A percentile compares a stretch with the other conserved stretches of the same genome.
Evolutionary conservation across 2,797 vertebrate species (phyloP).

Genomic region (Denticeps clupeoides): DNA sequence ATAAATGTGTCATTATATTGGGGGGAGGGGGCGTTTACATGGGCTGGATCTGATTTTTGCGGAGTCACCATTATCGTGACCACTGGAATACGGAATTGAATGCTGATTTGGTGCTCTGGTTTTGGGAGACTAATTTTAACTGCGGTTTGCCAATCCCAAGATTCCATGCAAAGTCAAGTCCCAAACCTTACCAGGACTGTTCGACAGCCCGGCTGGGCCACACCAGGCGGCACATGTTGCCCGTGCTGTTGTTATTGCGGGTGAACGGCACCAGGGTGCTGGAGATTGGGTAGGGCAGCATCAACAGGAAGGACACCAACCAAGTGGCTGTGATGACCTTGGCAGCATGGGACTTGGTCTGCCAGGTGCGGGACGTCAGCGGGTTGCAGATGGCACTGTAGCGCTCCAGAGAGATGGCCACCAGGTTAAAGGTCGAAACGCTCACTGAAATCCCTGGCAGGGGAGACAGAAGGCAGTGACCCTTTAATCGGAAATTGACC

Average conservation of each 20-base stretch:
- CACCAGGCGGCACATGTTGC: slow-evolving; percentile 84
- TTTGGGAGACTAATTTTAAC: too few relatives aligned
- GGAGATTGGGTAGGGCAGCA: slow-evolving; percentile 89
- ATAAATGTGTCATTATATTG: too few relatives aligned
- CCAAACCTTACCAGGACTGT: slow-evolving; percentile 89
- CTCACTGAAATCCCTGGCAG: slow-evolving; percentile 82
- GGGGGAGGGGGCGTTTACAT: too few relatives aligned
- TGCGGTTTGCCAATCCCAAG: too few relatives aligned
- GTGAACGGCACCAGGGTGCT: slow-evolving; percentile 81
- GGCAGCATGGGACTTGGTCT: slow-evolving; percentile 89
- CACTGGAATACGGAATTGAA: too few relatives aligned
- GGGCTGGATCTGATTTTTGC: too few relatives aligned
- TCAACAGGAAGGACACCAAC: slow-evolving; percentile 79
- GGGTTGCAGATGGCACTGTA: slow-evolving; percentile 97
- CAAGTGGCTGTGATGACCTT: slow-evolving; percentile 89
- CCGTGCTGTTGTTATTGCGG: slow-evolving; percentile 78
- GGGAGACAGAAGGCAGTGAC: slow-evolving; percentile 2
- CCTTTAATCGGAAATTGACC: slow-evolving; percentile 8
- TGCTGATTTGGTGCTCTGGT: too few relatives aligned
- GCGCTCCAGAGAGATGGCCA: slow-evolving; percentile 93
- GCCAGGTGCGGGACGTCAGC: slow-evolving; percentile 85
- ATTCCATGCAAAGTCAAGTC: too few relatives aligned
- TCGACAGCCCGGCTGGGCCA: slow-evolving; percentile 77
- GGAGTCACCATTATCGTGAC: too few relatives aligned
- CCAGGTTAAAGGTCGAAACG: slow-evolving; percentile 90